Base-by-base conservation (phyloP, 2,888 invertebrate genomes). In the Conomelus anceps region DNA sequence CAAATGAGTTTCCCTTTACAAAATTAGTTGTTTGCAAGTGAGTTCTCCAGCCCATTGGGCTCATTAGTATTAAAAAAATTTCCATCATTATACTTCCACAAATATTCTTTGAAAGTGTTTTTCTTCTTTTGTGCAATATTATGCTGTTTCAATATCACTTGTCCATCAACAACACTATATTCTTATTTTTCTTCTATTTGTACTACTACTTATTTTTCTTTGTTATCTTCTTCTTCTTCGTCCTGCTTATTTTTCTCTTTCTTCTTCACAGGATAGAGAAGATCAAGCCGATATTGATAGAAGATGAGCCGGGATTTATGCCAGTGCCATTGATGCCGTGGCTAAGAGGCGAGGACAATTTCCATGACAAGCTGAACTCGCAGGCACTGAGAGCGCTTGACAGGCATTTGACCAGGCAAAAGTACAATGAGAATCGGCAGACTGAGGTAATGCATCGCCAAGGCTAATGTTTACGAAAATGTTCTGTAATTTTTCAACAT, bases 381-480 rank as follows among this genome's bases (percentile, higher is more conserved):
- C 89, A 90, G 84, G 88, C 89, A 13, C 86, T 88, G 84, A 20
- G 89, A 89, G 90, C 90, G 26, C 86, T 90, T 3, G 90, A 90
- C 13, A 89, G 88, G 26, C 86, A 88, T 26, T 24, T 85, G 63
- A 23, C 85, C 23, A 85, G 63, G n/a, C 88, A 88, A 22, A 85
- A 88, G 84, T 87, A 63, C 85, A 89, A 90, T 63, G 90, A 90
- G 22, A 87, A 89, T 63, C 20, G 89, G 13, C 84, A 89, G 22
- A 88, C 84, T 84, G 85, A 89, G 23, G 90, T 90, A 89, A 63
- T n/a, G 20, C n/a, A n/a, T n/a, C 6, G 13, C n/a, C n/a, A 7
- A 63, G 7, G 4, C n/a, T 63, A 41, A 41, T 20, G 17, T 41
- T 20, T 17, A 41, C 41, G 41, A 41, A 6, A 41, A 41, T 41